Base-by-base conservation (phyloP, 2,797 vertebrate species). In the Enteromius thamalakanensis region DNA sequence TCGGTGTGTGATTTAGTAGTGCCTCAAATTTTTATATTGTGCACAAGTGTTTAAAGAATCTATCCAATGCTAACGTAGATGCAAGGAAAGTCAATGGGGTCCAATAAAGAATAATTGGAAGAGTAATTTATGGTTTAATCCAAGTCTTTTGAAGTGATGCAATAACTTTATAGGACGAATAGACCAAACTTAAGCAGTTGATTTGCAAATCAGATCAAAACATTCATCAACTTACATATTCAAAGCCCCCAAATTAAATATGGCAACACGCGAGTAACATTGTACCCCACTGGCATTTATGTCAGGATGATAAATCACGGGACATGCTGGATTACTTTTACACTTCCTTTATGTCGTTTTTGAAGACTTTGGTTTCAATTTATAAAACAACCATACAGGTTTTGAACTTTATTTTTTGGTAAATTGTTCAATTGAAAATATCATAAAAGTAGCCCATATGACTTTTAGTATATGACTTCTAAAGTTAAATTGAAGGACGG, bases 1-100 rank as follows among this genome's bases (percentile, higher is more conserved):
- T 82, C 51, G 51, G 53, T 68, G 53, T 26, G 71, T 53, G 26
- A 49, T 40, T n/a, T 10, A 37, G 64, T 15, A 79, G 49, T 53
- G 47, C 51, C 49, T 67, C 47, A 55, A 55, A 17, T 53, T 53
- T 53, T 23, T 32, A 64, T 19, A 19, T 32, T 10, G 34, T 68
- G 15, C 4, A 1, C 37, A 62, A 45, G 42, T 45, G 10, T 62
- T 45, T 29, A 23, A 60, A 37, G 7, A 21, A 60, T 45, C 40
- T 29, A 3, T 45, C 12, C 42, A n/a, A 40, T 60, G 15, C 60
- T 42, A 17, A 15, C 15, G n/a, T 11, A 21, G 15, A 62, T 19
- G 58, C 51, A 23, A 3, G 42, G 4, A 37, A 42, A 26, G 32
- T 77, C 58, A 77, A 29, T 8, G 40, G 26, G 40, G 17, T 19